A percentile compares a stretch with the other conserved stretches of the same genome.
phyloP scores from a whole-genome alignment of 2,113 vertebrate species.

The Chlamydotis undulata region DNA sequence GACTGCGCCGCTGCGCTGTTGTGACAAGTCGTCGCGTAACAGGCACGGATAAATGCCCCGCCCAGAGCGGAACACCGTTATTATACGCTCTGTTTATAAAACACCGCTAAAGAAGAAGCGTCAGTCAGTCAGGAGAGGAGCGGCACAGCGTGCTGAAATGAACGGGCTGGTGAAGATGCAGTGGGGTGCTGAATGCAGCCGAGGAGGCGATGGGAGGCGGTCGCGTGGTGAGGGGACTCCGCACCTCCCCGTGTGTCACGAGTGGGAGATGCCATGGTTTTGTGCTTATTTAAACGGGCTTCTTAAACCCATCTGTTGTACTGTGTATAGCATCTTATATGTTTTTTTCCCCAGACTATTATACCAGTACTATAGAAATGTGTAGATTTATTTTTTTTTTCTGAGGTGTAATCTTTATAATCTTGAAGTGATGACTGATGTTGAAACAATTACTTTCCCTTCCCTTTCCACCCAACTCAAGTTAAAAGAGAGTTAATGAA shows the following conservation, averaged over 20 bases:
- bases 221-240: accelerated
- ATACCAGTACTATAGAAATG: not conserved
- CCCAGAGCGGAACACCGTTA: not conserved
- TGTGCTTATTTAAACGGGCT: not conserved
- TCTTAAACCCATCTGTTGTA: not conserved
- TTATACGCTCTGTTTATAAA: slow-evolving; percentile 57
- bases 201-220: not conserved
- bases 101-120: not conserved
- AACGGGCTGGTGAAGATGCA: not conserved
- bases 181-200: not conserved
- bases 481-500: not conserved
- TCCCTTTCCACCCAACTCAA: not conserved
- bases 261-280: accelerated
- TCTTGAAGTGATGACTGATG: not conserved
- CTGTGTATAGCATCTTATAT: accelerated
- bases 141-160: not conserved
- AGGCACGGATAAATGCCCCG: not conserved
- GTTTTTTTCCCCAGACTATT: not conserved
- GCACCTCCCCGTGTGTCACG: accelerated
- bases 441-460: not conserved
- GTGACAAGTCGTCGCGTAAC: slow-evolving; percentile 49
- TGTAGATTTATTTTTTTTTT: not conserved
- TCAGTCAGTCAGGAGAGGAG: slow-evolving; percentile 21
- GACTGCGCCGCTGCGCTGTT: slow-evolving; percentile 11
- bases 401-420: not conserved